A percentile compares a stretch with the other conserved stretches of the same genome.
Evolutionary conservation across 2,888 invertebrate genomes (phyloP).

Genomic region (Augiades crinisus): DNA sequence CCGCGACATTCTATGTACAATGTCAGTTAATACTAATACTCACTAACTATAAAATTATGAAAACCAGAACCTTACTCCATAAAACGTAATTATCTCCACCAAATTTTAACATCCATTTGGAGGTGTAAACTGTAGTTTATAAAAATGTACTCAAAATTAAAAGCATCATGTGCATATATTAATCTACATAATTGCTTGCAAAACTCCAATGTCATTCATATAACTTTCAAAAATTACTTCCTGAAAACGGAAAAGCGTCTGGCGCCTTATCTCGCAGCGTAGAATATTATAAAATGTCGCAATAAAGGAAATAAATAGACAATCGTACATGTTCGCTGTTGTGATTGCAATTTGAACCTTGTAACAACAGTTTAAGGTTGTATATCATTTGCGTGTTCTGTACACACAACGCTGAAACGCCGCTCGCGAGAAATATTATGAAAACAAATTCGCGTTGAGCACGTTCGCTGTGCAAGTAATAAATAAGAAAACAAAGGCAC

Average conservation of each 20-base stretch:
- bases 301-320: conserved; percentile 77
- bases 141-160: too few species aligned
- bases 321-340: conserved; percentile 54
- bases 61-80: too few species aligned
- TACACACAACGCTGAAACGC: conserved; percentile 56
- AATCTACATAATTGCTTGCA: conserved; percentile 13
- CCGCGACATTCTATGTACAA: too few species aligned
- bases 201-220: conserved; percentile 15
- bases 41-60: too few species aligned
- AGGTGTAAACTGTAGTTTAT: too few species aligned
- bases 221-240: conserved; percentile 52
- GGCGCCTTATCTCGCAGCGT: conserved; percentile 67
- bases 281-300: conserved; percentile 78
- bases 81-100: too few species aligned
- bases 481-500: conserved; percentile 69
- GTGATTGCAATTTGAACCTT: conserved; percentile 43
- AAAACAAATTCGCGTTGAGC: conserved; percentile 79
- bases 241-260: conserved; percentile 61
- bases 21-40: too few species aligned
- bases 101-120: too few species aligned
- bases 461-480: conserved; percentile 76
- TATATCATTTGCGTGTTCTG: conserved; percentile 36
- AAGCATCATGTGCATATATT: background rate
- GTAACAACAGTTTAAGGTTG: conserved; percentile 38
- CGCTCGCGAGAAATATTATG: conserved; percentile 74